Evolutionary conservation across 2,113 vertebrate genomes (phyloP).

Genomic region (Pseudorasbora parva): DNA sequence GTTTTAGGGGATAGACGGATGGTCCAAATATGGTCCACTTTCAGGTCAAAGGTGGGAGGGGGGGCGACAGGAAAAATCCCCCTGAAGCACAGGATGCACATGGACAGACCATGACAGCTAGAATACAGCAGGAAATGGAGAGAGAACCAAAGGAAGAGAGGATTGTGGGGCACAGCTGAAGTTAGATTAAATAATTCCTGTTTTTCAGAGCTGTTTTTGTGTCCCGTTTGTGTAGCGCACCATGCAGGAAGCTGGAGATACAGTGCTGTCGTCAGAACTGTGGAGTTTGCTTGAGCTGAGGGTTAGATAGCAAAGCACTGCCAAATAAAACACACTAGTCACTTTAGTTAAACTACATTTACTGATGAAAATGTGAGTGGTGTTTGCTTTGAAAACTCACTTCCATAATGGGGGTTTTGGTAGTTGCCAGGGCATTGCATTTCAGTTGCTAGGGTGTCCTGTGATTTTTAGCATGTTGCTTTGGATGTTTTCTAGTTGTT

Average conservation of each 20-base stretch:
- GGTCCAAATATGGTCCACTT: neutral
- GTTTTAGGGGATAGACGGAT: neutral
- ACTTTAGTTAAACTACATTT: neutral
- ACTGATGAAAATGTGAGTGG: neutral
- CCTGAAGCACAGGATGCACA: conserved; percentile 54
- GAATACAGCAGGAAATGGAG: conserved; percentile 47
- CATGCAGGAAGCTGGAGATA: neutral
- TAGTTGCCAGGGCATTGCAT: neutral
- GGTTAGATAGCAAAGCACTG: neutral
- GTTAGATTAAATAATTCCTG: conserved; percentile 52
- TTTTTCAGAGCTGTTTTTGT: conserved; percentile 33
- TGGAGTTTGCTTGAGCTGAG: neutral
- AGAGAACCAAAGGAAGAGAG: conserved; percentile 42
- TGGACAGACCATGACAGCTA: conserved; percentile 22
- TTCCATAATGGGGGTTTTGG: too few relatives aligned
- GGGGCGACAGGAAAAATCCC: conserved; percentile 20
- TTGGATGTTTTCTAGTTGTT: too few relatives aligned
- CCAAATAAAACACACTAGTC: conserved; percentile 13
- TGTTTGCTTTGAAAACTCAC: neutral
- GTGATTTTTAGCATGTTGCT: too few relatives aligned
- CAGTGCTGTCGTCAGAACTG: neutral
- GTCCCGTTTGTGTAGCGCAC: neutral
- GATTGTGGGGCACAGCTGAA: conserved; percentile 45
- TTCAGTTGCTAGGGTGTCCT: neutral
- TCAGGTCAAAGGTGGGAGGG: neutral